Conservation (phyloP, 2,113 vertebrate species). For the Callaeas wilsoni region DNA sequence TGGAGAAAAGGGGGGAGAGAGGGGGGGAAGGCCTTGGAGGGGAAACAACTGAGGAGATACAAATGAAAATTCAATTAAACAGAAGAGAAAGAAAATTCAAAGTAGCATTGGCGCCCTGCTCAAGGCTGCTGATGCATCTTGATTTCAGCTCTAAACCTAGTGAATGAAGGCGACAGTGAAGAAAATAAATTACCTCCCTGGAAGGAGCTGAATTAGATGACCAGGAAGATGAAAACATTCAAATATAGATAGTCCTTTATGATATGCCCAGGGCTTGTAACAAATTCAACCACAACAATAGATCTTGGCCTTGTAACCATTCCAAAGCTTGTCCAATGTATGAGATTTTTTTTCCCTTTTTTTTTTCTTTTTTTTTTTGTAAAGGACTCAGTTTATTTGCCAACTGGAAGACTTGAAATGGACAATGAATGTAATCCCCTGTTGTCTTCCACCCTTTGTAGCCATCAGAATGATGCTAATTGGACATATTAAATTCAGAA, state of each 20-base stretch:
- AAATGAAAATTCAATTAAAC: constrained; percentile 58
- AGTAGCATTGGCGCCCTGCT: background rate
- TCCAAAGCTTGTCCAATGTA: background rate
- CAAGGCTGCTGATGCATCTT: background rate
- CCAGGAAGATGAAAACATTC: background rate
- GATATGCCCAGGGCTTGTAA: background rate
- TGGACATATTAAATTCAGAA: background rate
- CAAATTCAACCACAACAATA: background rate
- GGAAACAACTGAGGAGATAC: constrained; percentile 3
- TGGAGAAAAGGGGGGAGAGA: background rate
- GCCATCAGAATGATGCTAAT: background rate
- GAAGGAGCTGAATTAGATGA: constrained; percentile 1
- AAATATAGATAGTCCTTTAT: background rate
- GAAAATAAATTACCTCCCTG: background rate
- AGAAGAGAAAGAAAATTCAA: constrained; percentile 19
- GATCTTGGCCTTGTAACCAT: background rate
- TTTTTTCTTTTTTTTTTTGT: background rate
- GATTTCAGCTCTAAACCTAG: background rate
- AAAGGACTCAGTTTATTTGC: background rate
- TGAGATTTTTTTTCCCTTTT: background rate
- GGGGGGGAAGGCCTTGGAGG: background rate
- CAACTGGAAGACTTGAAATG: background rate
- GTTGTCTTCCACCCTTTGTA: background rate
- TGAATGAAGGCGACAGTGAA: background rate
- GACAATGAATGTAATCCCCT: background rate